A percentile compares a stretch with the other conserved stretches of the same genome.
Conservation (phyloP, 2,797 vertebrate genomes). For the Falco peregrinus region DNA sequence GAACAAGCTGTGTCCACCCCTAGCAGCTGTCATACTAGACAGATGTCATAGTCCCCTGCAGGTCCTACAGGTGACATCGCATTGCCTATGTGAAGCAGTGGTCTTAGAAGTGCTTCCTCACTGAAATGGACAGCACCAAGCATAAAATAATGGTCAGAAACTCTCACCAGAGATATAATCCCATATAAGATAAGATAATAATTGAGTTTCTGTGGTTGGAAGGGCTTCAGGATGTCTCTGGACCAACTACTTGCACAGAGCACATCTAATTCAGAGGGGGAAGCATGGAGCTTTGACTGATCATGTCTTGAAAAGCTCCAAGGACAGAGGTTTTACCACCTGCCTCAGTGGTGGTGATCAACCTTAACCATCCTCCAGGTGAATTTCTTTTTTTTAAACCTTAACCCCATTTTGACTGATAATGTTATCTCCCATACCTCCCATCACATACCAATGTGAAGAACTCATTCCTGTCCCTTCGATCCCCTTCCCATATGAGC, state of each 20-base stretch:
- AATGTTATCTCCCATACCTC: neutral
- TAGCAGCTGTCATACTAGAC: neutral
- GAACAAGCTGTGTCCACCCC: neutral
- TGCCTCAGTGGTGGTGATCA: too few species aligned
- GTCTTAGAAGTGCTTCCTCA: neutral
- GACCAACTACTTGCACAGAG: neutral
- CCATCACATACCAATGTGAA: too few species aligned
- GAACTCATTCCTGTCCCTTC: neutral
- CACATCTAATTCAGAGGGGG: neutral
- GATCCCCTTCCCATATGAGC: too few species aligned
- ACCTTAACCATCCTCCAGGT: neutral
- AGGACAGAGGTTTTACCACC: neutral
- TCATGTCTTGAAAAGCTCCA: neutral
- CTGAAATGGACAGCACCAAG: neutral
- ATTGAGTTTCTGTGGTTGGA: neutral
- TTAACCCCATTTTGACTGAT: neutral
- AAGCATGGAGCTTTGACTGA: rapidly evolving
- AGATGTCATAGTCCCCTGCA: neutral
- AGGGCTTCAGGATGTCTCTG: neutral
- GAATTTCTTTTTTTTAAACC: neutral
- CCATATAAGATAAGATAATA: neutral
- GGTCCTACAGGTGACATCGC: neutral
- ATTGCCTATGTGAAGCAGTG: neutral
- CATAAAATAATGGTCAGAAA: neutral
- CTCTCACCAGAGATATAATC: neutral